Conservation (phyloP, 2,797 vertebrate species). For the Percopsis omiscomaycus region DNA sequence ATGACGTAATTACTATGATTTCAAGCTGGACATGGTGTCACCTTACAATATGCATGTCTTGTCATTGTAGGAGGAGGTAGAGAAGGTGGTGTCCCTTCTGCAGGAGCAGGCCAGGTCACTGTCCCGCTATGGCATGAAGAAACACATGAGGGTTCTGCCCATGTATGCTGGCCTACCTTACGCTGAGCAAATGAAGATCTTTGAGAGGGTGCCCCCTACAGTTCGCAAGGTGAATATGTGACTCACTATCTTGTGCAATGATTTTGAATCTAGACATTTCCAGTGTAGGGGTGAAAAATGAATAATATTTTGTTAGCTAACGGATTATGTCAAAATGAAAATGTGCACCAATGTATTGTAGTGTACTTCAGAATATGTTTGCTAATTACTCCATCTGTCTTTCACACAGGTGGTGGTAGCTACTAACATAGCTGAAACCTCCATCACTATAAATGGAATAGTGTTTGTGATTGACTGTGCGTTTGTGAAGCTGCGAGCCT, state of each 20-base stretch:
- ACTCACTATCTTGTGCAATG: not conserved
- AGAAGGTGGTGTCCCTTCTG: slow-evolving; percentile 91
- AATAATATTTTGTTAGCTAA: not conserved
- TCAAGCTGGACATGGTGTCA: not conserved
- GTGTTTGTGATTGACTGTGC: slow-evolving; percentile 95
- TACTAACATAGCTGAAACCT: slow-evolving; percentile 96
- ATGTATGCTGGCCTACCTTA: slow-evolving; percentile 97
- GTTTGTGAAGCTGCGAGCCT: slow-evolving; percentile 94
- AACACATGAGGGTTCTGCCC: slow-evolving; percentile 90
- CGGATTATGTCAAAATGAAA: not conserved
- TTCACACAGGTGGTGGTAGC: slow-evolving; percentile 89
- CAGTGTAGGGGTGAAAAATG: not conserved
- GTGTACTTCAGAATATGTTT: not conserved
- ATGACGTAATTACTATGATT: slow-evolving; percentile 2
- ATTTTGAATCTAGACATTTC: not conserved
- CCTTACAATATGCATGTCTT: not conserved
- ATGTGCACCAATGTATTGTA: not conserved
- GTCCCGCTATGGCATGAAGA: slow-evolving; percentile 92
- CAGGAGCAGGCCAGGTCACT: slow-evolving; percentile 92
- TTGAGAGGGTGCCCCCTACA: slow-evolving; percentile 85
- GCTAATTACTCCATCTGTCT: not conserved
- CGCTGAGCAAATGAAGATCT: slow-evolving; percentile 94
- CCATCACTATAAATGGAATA: slow-evolving; percentile 92
- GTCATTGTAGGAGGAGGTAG: slow-evolving; percentile 89
- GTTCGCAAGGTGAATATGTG: slow-evolving; percentile 89